These are phyloP conservation scores for Hydriomena furcata DNA, from an alignment of 2,888 invertebrate species.

Conservation along the genomic window DNA sequence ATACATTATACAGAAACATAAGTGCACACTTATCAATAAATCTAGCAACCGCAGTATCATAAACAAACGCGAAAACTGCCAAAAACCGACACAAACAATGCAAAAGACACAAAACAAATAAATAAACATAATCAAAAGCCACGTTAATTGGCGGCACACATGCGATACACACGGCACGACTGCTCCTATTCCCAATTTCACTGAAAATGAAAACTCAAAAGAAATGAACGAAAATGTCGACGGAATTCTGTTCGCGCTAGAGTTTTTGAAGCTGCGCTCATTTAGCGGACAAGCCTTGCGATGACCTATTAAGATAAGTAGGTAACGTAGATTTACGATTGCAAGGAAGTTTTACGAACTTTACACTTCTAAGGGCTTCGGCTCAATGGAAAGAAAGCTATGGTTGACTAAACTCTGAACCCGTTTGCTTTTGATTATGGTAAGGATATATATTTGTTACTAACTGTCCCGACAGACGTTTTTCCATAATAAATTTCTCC, in stretches of 20 bases:
- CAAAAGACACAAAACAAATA: slow-evolving; percentile 26
- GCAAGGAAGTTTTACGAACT: no score
- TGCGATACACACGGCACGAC: slow-evolving; percentile 21
- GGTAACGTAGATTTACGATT: no score
- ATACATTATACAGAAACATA: no score
- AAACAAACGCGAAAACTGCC: slow-evolving; percentile 4
- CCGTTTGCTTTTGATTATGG: no score
- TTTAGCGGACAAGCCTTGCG: slow-evolving; percentile 14
- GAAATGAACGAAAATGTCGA: slow-evolving; percentile 30
- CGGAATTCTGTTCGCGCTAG: slow-evolving; percentile 28
- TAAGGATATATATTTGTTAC: no score
- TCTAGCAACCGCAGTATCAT: slow-evolving; percentile 9
- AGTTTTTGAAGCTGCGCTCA: slow-evolving; percentile 10
- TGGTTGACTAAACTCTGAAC: no score
- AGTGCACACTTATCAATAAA: not conserved
- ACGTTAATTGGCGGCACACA: slow-evolving; percentile 35
- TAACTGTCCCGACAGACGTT: no score
- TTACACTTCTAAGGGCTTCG: no score
- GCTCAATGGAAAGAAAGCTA: no score
- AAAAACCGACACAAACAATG: slow-evolving; percentile 19
- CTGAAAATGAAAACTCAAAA: slow-evolving; percentile 33
- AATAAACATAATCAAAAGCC: slow-evolving; percentile 30
- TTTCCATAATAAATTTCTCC: no score
- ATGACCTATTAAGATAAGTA: not conserved
- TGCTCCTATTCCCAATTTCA: slow-evolving; percentile 26